Evolutionary conservation across 1,140 invertebrate species (phyloP).

Genomic region (Piezodorus guildinii): DNA sequence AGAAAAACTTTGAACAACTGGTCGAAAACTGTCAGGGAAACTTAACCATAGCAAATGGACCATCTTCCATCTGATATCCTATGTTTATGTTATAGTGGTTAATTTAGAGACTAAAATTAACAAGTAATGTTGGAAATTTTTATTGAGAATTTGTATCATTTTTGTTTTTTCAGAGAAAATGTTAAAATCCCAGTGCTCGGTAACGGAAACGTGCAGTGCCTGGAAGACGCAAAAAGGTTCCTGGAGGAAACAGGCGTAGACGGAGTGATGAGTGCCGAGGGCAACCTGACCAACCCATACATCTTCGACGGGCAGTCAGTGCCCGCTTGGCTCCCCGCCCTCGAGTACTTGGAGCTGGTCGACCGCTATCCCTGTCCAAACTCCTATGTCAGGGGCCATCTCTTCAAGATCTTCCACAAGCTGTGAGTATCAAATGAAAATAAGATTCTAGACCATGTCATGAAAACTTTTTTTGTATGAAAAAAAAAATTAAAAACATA

Average conservation of each 20-base stretch:
- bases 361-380: slow-evolving; percentile 77
- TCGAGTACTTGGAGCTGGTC: slow-evolving; percentile 79
- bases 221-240: slow-evolving; percentile 78
- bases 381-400: slow-evolving; percentile 82
- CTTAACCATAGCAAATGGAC: too few species aligned
- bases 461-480: neutral
- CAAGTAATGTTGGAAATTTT: too few species aligned
- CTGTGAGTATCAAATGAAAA: slow-evolving; percentile 51
- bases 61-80: too few species aligned
- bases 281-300: slow-evolving; percentile 89
- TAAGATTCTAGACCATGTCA: too few species aligned
- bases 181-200: slow-evolving; percentile 89
- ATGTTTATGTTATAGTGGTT: too few species aligned
- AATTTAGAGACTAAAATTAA: too few species aligned
- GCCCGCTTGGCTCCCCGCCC: slow-evolving; percentile 75
- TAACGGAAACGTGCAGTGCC: slow-evolving; percentile 93
- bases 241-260: slow-evolving; percentile 73
- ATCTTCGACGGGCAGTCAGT: slow-evolving; percentile 68
- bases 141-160: slow-evolving; percentile 12
- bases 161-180: slow-evolving; percentile 49
- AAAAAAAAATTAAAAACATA: too few species aligned
- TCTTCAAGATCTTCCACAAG: slow-evolving; percentile 96
- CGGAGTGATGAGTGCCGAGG: slow-evolving; percentile 86
- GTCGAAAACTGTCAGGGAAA: too few species aligned
- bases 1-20: too few species aligned